Evolutionary conservation across 2,888 invertebrate genomes (phyloP).

Genomic region (Scelioninae gen. 1): DNA sequence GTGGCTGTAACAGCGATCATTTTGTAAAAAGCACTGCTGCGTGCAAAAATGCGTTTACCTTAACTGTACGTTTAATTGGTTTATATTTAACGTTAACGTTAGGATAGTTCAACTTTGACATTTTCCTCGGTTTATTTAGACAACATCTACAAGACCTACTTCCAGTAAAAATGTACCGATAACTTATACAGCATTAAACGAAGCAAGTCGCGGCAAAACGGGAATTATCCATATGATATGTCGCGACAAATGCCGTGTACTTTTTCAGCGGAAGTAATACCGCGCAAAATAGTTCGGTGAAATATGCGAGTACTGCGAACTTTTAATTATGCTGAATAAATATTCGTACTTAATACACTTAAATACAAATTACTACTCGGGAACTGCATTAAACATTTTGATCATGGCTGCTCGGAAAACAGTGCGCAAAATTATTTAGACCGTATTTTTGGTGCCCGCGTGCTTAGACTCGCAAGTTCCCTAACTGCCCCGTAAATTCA

Average conservation of each 20-base stretch:
- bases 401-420: constrained; percentile 41
- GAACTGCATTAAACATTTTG: constrained; percentile 55
- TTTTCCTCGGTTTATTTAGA: constrained; percentile 42
- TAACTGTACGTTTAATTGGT: constrained; percentile 61
- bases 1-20: constrained; percentile 21
- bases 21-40: constrained; percentile 16
- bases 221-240: constrained; percentile 56
- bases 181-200: constrained; percentile 51
- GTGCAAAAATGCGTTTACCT: constrained; percentile 18
- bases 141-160: constrained; percentile 15
- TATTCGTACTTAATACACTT: constrained; percentile 48
- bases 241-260: constrained; percentile 50
- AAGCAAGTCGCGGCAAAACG: constrained; percentile 44
- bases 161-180: constrained; percentile 42
- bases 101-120: constrained; percentile 62
- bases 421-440: constrained; percentile 46
- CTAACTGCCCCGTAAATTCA: constrained; percentile 55
- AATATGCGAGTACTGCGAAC: constrained; percentile 55
- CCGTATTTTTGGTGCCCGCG: constrained; percentile 46
- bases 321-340: constrained; percentile 63
- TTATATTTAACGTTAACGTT: constrained; percentile 54
- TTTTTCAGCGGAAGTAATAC: constrained; percentile 61
- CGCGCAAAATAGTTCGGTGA: constrained; percentile 59
- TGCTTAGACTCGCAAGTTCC: constrained; percentile 38
- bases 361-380: constrained; percentile 55